Percentiles rank a stretch among this genome's conserved stretches.
Conservation (phyloP, 2,888 invertebrate genomes). For the Panopea generosa region DNA sequence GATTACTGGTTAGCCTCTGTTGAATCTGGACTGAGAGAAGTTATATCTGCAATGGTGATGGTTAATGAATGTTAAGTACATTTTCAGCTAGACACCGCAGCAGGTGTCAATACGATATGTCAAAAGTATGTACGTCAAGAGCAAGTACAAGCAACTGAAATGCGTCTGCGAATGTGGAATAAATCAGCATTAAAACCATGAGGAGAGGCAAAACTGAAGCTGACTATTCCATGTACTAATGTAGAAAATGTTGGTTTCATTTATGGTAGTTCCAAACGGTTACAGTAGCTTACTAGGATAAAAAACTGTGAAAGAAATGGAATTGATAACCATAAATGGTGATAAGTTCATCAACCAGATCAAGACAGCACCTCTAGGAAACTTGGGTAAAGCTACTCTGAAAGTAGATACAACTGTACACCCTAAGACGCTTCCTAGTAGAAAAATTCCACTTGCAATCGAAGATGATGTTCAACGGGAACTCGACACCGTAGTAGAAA, state of each 20-base stretch:
- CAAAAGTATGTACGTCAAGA: conserved; percentile 15
- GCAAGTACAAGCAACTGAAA: conserved; percentile 14
- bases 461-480: conserved; percentile 14
- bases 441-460: conserved; percentile 29
- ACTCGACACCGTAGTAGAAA: conserved; percentile 9
- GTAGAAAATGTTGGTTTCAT: background rate
- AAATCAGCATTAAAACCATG: conserved; percentile 29
- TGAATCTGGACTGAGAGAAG: background rate
- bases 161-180: conserved; percentile 43
- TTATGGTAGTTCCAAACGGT: conserved; percentile 21
- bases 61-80: conserved; percentile 27
- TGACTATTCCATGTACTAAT: conserved; percentile 37
- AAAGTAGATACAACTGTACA: background rate
- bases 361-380: background rate
- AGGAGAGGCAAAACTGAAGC: conserved; percentile 25
- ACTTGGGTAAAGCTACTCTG: conserved; percentile 9
- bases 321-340: conserved; percentile 9
- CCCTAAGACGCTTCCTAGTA: conserved; percentile 8
- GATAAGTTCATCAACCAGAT: conserved; percentile 13
- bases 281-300: conserved; percentile 7
- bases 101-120: conserved; percentile 32
- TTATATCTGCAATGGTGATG: conserved; percentile 19
- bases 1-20: conserved; percentile 13
- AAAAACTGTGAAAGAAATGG: conserved; percentile 18
- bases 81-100: conserved; percentile 39